phyloP scores from a whole-genome alignment of 1,140 invertebrate genomes.

The Rhizoglyphus robini region DNA sequence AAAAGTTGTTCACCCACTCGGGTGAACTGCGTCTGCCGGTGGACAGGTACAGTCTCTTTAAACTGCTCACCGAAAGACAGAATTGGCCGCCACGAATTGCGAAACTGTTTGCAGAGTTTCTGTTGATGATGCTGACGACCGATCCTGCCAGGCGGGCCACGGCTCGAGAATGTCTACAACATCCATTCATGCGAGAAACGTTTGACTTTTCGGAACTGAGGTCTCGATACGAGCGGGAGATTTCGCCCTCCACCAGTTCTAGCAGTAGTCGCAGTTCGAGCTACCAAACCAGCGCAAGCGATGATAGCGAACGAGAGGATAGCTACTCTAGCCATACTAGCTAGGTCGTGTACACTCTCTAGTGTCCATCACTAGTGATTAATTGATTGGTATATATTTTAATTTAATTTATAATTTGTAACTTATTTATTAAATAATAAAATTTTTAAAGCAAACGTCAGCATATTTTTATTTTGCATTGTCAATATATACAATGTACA shows the following conservation, averaged over 20 bases:
- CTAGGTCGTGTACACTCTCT: too few species aligned
- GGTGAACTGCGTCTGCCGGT: background rate
- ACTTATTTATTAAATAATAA: too few species aligned
- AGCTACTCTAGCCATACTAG: too few species aligned
- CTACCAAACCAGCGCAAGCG: too few species aligned
- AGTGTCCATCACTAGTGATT: too few species aligned
- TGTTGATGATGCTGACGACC: slow-evolving; percentile 86
- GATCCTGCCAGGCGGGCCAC: slow-evolving; percentile 79
- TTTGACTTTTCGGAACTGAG: background rate
- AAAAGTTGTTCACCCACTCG: background rate
- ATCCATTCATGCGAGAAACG: slow-evolving; percentile 58
- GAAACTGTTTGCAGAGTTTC: slow-evolving; percentile 73
- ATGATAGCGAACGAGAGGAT: too few species aligned
- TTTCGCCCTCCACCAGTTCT: too few species aligned
- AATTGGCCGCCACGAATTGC: slow-evolving; percentile 75
- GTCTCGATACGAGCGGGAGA: background rate
- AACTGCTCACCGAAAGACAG: slow-evolving; percentile 39
- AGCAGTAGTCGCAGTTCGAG: background rate
- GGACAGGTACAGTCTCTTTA: background rate
- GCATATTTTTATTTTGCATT: too few species aligned
- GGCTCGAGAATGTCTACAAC: slow-evolving; percentile 77
- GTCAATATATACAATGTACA: too few species aligned
- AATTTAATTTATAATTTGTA: too few species aligned
- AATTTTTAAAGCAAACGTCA: too few species aligned
- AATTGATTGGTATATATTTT: too few species aligned